These are phyloP conservation scores for Sminthurides aquaticus DNA, from an alignment of 2,888 invertebrate genomes.

Conservation along the genomic window DNA sequence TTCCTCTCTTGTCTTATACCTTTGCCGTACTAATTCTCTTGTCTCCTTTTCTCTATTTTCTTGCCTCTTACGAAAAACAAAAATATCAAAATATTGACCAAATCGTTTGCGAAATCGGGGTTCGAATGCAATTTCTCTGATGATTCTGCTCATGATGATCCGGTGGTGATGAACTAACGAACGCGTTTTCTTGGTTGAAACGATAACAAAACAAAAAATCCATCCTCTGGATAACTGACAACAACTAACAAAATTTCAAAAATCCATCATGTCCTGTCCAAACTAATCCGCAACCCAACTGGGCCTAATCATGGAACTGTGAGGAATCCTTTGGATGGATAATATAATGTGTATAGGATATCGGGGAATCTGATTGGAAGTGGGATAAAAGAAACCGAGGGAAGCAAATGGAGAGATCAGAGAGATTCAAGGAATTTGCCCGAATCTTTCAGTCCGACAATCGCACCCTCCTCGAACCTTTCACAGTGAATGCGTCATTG, in stretches of 20 bases:
- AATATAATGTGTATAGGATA: conserved; percentile 67
- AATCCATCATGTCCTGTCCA: too few species aligned
- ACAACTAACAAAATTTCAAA: neutral
- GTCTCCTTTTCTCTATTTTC: neutral
- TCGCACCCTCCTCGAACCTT: conserved; percentile 21
- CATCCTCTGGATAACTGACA: neutral
- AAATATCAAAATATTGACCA: too few species aligned
- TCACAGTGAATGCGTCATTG: conserved; percentile 3
- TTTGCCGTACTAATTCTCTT: neutral
- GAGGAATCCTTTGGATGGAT: too few species aligned
- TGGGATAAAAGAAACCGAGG: conserved; percentile 78
- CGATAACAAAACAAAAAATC: neutral
- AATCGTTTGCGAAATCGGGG: too few species aligned
- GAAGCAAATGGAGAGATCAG: conserved; percentile 64
- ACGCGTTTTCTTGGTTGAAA: neutral
- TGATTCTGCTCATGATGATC: too few species aligned
- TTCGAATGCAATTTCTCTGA: too few species aligned
- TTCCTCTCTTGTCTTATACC: neutral
- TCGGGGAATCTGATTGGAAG: conserved; percentile 80
- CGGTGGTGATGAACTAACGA: too few species aligned
- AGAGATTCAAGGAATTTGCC: conserved; percentile 37
- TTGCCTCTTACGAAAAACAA: neutral
- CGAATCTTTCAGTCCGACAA: conserved; percentile 27
- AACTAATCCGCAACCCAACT: too few species aligned
- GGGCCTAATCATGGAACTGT: too few species aligned